phyloP scores from a whole-genome alignment of 2,888 invertebrate genomes.

The Phengaris alcon region DNA sequence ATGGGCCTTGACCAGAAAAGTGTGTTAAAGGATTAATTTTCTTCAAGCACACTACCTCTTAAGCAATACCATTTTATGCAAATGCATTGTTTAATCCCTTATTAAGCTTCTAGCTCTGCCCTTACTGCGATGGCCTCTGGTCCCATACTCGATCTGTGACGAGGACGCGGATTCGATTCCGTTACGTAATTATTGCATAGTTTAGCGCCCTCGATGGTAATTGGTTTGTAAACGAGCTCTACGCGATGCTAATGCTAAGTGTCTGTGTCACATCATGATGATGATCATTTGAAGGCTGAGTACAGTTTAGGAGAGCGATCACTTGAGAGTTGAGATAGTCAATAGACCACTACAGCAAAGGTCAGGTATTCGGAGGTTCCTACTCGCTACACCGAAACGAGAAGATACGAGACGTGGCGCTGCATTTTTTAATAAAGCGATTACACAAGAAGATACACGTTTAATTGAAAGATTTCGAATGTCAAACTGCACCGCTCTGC shows the following conservation, averaged over 20 bases:
- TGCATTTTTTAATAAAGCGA: no score
- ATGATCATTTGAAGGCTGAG: neutral
- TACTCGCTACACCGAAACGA: neutral
- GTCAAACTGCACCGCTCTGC: no score
- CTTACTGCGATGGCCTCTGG: neutral
- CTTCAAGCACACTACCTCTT: neutral
- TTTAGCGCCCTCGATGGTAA: slow-evolving; percentile 11
- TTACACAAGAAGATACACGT: no score
- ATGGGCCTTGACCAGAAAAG: no score
- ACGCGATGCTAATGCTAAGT: slow-evolving; percentile 4
- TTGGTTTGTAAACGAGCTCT: slow-evolving; percentile 6
- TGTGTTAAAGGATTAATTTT: no score
- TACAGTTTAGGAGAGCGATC: no score
- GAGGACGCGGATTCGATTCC: slow-evolving; percentile 30
- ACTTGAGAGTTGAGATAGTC: no score
- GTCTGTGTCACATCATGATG: neutral
- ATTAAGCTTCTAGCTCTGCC: neutral
- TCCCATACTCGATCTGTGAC: slow-evolving; percentile 23
- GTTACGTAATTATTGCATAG: slow-evolving; percentile 21
- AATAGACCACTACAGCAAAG: neutral
- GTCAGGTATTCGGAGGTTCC: neutral
- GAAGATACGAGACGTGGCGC: no score
- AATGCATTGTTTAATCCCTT: neutral
- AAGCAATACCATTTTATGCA: neutral
- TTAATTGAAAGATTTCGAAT: no score